A percentile compares a stretch with the other conserved stretches of the same genome.
Evolutionary conservation across 2,113 vertebrate genomes (phyloP).

Genomic region (Takifugu bimaculatus): DNA sequence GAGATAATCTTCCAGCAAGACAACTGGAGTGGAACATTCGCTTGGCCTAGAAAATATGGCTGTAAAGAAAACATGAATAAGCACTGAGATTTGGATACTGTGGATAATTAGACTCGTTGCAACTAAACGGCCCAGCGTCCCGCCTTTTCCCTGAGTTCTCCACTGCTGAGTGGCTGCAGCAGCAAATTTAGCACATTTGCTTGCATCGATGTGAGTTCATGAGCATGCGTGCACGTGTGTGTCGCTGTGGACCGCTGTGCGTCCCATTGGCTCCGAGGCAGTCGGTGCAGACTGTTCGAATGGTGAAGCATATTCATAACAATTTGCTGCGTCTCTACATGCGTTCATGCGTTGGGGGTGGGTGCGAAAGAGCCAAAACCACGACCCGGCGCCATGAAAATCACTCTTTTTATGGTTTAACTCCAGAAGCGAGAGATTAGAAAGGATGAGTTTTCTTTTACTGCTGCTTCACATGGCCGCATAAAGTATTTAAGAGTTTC

Average conservation of each 20-base stretch:
- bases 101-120: conserved; percentile 41
- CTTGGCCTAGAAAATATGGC: conserved; percentile 72
- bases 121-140: conserved; percentile 10
- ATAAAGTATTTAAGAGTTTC: conserved; percentile 58
- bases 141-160: conserved; percentile 27
- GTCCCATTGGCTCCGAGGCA: conserved; percentile 9
- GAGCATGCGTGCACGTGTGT: background rate
- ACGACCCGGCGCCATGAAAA: conserved; percentile 9
- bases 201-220: background rate
- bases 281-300: conserved; percentile 5
- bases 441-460: conserved; percentile 39
- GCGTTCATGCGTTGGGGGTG: conserved; percentile 4
- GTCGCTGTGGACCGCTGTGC: conserved; percentile 4
- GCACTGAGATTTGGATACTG: conserved; percentile 42
- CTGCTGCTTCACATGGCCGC: conserved; percentile 29
- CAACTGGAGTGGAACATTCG: conserved; percentile 67
- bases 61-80: conserved; percentile 70
- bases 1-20: conserved; percentile 69
- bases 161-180: conserved; percentile 7
- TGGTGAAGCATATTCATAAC: conserved; percentile 17
- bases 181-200: conserved; percentile 1
- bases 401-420: conserved; percentile 49
- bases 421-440: conserved; percentile 31
- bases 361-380: background rate
- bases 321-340: conserved; percentile 6